Evolutionary conservation across 2,888 invertebrate genomes (phyloP).

Genomic region (Metacarcinus magister): DNA sequence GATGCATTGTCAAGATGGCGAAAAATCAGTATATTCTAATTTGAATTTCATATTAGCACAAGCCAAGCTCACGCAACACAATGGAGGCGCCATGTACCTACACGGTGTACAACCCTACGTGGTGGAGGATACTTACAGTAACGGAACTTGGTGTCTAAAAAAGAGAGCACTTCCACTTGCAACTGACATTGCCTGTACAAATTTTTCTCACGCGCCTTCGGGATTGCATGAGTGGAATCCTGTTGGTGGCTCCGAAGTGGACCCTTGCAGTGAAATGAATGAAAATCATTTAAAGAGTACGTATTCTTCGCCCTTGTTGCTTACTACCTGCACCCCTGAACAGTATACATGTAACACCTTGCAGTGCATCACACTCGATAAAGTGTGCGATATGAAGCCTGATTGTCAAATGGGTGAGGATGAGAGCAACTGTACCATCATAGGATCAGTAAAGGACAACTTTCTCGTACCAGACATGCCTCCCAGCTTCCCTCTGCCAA

Average conservation of each 20-base stretch:
- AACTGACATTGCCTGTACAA: not conserved
- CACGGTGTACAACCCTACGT: not conserved
- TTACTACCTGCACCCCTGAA: not conserved
- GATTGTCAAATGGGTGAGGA: not conserved
- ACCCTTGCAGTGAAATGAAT: not conserved
- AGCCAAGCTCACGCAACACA: not conserved
- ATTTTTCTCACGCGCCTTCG: not conserved
- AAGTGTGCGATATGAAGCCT: not conserved
- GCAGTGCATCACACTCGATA: not conserved
- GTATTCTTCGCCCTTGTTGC: not conserved
- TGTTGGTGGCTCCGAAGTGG: not conserved
- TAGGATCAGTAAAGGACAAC: not conserved
- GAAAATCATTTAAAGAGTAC: not conserved
- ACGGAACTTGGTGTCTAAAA: not conserved
- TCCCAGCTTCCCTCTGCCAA: not conserved
- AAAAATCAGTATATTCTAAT: not conserved
- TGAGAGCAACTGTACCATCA: not conserved
- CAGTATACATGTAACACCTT: not conserved
- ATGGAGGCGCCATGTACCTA: not conserved
- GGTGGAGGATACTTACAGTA: not conserved
- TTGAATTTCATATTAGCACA: constrained; percentile 3
- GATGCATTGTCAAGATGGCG: not conserved
- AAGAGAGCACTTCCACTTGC: not conserved
- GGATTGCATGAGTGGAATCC: not conserved
- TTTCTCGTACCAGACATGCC: not conserved